A percentile compares a stretch with the other conserved stretches of the same genome.
These are phyloP conservation scores for Campylomormyrus tamandua DNA, from an alignment of 2,113 vertebrate species.

Conservation along the genomic window DNA sequence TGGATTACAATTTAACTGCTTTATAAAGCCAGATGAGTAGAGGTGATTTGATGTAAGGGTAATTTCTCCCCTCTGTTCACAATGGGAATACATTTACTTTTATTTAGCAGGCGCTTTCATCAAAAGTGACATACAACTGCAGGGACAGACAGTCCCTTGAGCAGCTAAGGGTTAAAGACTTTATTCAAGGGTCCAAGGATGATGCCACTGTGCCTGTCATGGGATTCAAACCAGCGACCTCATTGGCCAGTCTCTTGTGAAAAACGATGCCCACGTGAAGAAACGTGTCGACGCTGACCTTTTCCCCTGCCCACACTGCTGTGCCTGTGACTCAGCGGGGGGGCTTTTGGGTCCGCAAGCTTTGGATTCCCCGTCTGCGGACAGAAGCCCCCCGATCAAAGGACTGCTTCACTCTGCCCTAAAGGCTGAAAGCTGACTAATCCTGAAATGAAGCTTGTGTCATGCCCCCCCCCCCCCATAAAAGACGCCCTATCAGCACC, in stretches of 20 bases:
- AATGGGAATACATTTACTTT: not conserved
- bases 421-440: not conserved
- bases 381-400: not conserved
- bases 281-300: not conserved
- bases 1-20: not conserved
- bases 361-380: not conserved
- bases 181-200: not conserved
- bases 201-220: not conserved
- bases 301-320: not conserved
- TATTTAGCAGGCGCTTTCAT: not conserved
- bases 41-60: not conserved
- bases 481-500: not conserved
- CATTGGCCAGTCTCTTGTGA: not conserved
- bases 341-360: not conserved
- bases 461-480: not conserved
- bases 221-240: not conserved
- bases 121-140: not conserved
- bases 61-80: not conserved
- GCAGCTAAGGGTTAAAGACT: not conserved
- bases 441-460: not conserved
- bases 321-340: not conserved
- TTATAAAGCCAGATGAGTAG: not conserved
- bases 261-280: not conserved
- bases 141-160: not conserved
- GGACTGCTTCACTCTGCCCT: not conserved